Evolutionary conservation across 2,888 invertebrate genomes (phyloP).

Genomic region (Lamellibrachia satsuma): DNA sequence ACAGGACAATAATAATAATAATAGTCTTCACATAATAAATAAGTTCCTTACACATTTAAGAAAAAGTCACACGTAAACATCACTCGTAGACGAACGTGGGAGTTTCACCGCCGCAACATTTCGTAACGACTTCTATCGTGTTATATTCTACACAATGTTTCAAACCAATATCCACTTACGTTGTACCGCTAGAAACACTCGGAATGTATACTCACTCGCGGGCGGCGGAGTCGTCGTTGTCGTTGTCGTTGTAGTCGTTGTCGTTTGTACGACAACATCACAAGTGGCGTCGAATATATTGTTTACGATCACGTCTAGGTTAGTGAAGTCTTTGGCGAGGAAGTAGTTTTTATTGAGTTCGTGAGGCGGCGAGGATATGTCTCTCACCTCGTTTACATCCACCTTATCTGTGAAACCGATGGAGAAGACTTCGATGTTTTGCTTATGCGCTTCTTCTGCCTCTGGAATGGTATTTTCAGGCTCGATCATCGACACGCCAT

Average conservation of each 20-base stretch:
- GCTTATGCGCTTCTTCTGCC: neutral
- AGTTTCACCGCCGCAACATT: no score
- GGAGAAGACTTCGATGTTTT: neutral
- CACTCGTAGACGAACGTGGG: no score
- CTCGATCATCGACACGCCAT: constrained; percentile 55
- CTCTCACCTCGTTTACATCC: neutral
- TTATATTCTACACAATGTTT: no score
- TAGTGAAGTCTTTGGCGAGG: neutral
- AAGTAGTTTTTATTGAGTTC: neutral
- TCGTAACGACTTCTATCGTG: neutral
- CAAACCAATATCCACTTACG: neutral
- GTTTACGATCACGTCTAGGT: neutral
- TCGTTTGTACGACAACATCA: neutral
- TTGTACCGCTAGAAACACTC: neutral
- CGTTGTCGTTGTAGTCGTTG: neutral
- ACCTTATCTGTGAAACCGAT: neutral
- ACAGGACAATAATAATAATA: no score
- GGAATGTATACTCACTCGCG: neutral
- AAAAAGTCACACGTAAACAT: no score
- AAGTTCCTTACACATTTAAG: no score
- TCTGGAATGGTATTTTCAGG: constrained; percentile 46
- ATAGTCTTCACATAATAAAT: no score
- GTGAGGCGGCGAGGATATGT: neutral
- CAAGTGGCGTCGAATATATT: neutral
- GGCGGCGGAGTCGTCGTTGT: neutral